Percentiles rank a stretch among this genome's conserved stretches.
These are phyloP conservation scores for Pristionchus fissidentatus DNA, from an alignment of 2,888 invertebrate genomes.

Conservation along the genomic window DNA sequence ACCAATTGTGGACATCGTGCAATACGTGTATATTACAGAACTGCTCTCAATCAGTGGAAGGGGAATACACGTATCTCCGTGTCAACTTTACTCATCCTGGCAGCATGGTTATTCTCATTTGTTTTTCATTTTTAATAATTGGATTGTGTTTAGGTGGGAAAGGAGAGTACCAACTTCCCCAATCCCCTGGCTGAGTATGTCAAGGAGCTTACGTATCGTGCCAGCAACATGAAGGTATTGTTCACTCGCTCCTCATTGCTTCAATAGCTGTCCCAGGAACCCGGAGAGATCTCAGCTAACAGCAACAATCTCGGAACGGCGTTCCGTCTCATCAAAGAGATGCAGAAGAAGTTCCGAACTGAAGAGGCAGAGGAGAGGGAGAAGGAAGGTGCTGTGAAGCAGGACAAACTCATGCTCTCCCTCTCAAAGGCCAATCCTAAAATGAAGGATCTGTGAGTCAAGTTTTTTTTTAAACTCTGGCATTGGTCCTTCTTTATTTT, in stretches of 20 bases:
- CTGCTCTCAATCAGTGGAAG: constrained; percentile 97
- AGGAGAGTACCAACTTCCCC: constrained; percentile 90
- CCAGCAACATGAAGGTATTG: constrained; percentile 55
- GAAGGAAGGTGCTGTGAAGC: constrained; percentile 96
- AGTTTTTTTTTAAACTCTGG: background rate
- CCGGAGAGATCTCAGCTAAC: constrained; percentile 92
- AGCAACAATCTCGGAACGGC: constrained; percentile 96
- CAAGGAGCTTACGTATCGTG: constrained; percentile 86
- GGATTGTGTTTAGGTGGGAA: constrained; percentile 73
- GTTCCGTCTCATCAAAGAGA: constrained; percentile 97
- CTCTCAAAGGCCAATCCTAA: constrained; percentile 90
- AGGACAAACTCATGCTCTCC: constrained; percentile 92
- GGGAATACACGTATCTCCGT: constrained; percentile 96
- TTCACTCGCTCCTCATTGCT: no score
- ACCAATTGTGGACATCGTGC: no score
- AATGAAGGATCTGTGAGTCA: constrained; percentile 78
- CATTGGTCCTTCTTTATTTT: background rate
- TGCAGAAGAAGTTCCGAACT: constrained; percentile 95
- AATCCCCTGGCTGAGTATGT: constrained; percentile 96
- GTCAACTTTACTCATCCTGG: constrained; percentile 99
- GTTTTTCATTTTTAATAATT: background rate
- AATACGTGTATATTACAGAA: constrained; percentile 79
- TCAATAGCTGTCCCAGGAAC: constrained; percentile 90
- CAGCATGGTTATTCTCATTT: background rate
- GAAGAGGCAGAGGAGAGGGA: constrained; percentile 98